Evolutionary conservation across 1,140 invertebrate genomes (phyloP).

Genomic region (Sycobia sp.): DNA sequence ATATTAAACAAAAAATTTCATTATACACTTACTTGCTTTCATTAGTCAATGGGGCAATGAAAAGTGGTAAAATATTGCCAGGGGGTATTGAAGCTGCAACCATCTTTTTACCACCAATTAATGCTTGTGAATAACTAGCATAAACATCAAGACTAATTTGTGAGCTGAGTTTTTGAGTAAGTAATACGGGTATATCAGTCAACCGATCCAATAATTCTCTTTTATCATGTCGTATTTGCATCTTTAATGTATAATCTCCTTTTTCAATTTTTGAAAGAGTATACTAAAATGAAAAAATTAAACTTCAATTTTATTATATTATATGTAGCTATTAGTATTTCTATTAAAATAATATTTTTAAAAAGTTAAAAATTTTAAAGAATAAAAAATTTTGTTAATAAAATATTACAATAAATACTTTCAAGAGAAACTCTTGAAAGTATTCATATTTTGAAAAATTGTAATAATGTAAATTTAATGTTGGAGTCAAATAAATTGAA

Average conservation of each 20-base stretch:
- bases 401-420: not conserved
- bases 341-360: not conserved
- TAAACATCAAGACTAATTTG: conserved; percentile 81
- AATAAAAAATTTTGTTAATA: not conserved
- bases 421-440: too few relatives aligned
- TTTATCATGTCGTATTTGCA: conserved; percentile 90
- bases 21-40: conserved; percentile 75
- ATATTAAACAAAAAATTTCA: too few relatives aligned
- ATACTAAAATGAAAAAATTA: conserved; percentile 69
- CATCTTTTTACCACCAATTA: conserved; percentile 81
- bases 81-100: conserved; percentile 66
- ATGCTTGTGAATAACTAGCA: conserved; percentile 67
- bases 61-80: conserved; percentile 72
- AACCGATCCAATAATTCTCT: conserved; percentile 86
- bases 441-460: too few relatives aligned
- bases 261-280: conserved; percentile 85
- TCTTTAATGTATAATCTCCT: conserved; percentile 87
- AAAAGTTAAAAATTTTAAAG: not conserved
- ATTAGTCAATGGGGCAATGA: conserved; percentile 73
- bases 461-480: too few relatives aligned
- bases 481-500: too few relatives aligned
- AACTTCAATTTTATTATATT: too few relatives aligned
- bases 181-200: conserved; percentile 74
- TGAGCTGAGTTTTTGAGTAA: conserved; percentile 78
- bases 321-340: too few relatives aligned